Conservation (phyloP, 2,888 invertebrate genomes). For the Thyatira batis region DNA sequence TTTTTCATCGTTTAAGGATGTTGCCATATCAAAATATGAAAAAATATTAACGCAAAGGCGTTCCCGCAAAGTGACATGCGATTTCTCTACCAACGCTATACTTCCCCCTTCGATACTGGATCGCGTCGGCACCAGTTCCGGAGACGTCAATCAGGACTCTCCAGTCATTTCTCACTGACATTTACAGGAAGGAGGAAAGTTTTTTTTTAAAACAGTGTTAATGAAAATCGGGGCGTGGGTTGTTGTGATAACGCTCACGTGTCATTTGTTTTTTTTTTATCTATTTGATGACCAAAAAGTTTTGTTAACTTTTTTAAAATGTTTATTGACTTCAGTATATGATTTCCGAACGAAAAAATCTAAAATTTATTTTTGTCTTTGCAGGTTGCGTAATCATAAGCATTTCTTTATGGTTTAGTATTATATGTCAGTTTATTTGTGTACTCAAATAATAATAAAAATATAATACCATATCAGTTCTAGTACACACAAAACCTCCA, state of each 20-base stretch:
- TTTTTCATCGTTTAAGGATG: neutral
- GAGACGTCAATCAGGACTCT: conserved; percentile 64
- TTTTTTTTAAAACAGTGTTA: conserved; percentile 36
- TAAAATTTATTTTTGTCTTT: too few species aligned
- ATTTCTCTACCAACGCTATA: conserved; percentile 44
- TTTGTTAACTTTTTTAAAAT: too few species aligned
- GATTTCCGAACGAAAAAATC: too few species aligned
- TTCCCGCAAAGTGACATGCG: conserved; percentile 52
- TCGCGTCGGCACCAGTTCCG: conserved; percentile 41
- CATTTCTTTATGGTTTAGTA: too few species aligned
- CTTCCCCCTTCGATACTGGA: conserved; percentile 17
- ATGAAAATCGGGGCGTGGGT: conserved; percentile 32
- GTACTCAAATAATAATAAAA: too few species aligned
- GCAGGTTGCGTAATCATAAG: too few species aligned
- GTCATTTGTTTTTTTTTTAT: conserved; percentile 12
- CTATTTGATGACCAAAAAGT: too few species aligned
- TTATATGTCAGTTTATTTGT: too few species aligned
- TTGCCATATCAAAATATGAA: conserved; percentile 1
- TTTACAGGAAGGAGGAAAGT: conserved; percentile 38
- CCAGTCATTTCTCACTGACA: conserved; percentile 71
- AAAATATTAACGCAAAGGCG: conserved; percentile 16
- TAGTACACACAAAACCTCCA: neutral
- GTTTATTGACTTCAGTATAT: too few species aligned
- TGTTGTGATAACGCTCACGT: conserved; percentile 16
- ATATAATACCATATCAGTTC: too few species aligned